Percentiles rank a stretch among this genome's conserved stretches.
Evolutionary conservation across 2,797 vertebrate species (phyloP).

Genomic region (Percopsis omiscomaycus): DNA sequence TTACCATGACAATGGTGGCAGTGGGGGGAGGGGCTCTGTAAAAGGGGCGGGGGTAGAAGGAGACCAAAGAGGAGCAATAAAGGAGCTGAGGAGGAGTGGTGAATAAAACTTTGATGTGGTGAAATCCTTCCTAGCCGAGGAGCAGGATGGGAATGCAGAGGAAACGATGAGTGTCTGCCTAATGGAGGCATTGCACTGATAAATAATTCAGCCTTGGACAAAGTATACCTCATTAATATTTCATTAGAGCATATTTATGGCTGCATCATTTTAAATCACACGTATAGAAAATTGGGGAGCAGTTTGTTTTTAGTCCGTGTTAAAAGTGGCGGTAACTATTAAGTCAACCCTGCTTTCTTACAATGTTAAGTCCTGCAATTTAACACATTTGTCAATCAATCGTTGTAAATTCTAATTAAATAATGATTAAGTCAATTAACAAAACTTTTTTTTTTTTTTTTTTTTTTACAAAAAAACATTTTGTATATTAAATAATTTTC

Average conservation of each 20-base stretch:
- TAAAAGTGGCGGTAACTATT: slow-evolving; percentile 1
- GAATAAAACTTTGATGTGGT: slow-evolving; percentile 59
- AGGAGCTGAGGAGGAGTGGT: slow-evolving; percentile 25
- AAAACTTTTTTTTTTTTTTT: neutral
- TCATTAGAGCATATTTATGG: slow-evolving; percentile 66
- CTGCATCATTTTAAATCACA: slow-evolving; percentile 56
- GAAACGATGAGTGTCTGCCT: slow-evolving; percentile 43
- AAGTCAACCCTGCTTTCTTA: neutral
- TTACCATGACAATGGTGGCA: slow-evolving; percentile 66
- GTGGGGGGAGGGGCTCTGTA: slow-evolving; percentile 31
- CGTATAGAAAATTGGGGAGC: neutral
- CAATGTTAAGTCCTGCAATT: neutral
- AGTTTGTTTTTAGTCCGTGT: slow-evolving; percentile 5
- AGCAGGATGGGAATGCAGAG: neutral
- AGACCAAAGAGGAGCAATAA: slow-evolving; percentile 44
- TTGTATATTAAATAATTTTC: no score
- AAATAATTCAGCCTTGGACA: slow-evolving; percentile 72
- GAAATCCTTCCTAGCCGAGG: slow-evolving; percentile 31
- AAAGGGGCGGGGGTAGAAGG: slow-evolving; percentile 31
- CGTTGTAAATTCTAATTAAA: neutral
- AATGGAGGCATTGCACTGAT: slow-evolving; percentile 67
- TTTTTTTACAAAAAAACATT: no score
- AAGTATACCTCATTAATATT: slow-evolving; percentile 73
- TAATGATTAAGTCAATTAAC: neutral
- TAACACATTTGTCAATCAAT: neutral